Evolutionary conservation across 1,140 invertebrate genomes (phyloP).

Genomic region (Kradibia gibbosae): DNA sequence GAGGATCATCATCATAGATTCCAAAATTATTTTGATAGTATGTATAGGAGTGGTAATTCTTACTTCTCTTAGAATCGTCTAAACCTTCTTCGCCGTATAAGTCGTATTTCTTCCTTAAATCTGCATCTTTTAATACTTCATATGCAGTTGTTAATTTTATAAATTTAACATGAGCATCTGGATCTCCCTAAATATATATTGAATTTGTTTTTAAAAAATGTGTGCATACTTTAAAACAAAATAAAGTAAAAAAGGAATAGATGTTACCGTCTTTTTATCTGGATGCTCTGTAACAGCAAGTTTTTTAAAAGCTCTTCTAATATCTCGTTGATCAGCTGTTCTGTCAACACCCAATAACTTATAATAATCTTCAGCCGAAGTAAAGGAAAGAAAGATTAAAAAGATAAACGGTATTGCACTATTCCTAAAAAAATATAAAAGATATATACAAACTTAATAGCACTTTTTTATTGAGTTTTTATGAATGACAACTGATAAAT

Average conservation of each 20-base stretch:
- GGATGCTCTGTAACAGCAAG: slow-evolving; percentile 86
- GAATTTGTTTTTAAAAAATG: neutral
- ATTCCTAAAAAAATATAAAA: slow-evolving; percentile 11
- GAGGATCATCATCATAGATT: slow-evolving; percentile 88
- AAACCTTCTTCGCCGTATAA: slow-evolving; percentile 83
- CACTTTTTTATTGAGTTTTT: neutral
- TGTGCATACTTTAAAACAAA: neutral
- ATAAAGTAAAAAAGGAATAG: neutral
- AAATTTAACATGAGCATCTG: slow-evolving; percentile 83
- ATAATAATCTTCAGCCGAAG: slow-evolving; percentile 74
- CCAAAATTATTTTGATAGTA: slow-evolving; percentile 91
- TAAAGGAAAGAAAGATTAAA: slow-evolving; percentile 51
- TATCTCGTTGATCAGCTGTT: slow-evolving; percentile 82
- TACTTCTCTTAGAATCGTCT: slow-evolving; percentile 71
- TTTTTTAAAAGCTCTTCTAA: slow-evolving; percentile 87
- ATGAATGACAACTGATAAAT: neutral
- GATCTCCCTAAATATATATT: slow-evolving; percentile 76
- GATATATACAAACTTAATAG: neutral
- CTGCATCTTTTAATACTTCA: slow-evolving; percentile 88
- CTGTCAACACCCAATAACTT: slow-evolving; percentile 80
- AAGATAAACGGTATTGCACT: slow-evolving; percentile 14
- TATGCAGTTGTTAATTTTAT: slow-evolving; percentile 86
- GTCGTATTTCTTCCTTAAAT: slow-evolving; percentile 84
- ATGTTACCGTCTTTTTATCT: slow-evolving; percentile 85
- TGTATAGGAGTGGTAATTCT: slow-evolving; percentile 84